Evolutionary conservation across 2,113 vertebrate species (phyloP).

Genomic region (Vanacampus margaritifer): DNA sequence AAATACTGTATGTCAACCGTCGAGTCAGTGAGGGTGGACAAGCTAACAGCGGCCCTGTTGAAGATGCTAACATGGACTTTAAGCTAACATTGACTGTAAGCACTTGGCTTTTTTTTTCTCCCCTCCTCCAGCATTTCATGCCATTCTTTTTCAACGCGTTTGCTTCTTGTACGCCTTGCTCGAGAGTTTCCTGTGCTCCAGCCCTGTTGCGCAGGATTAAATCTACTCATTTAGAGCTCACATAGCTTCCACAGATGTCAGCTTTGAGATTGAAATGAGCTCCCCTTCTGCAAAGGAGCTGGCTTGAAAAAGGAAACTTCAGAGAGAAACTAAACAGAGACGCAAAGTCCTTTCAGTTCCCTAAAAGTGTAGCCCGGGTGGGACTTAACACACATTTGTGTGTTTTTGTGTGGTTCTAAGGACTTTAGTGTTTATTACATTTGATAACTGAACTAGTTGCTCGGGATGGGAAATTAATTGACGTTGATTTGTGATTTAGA

Average conservation of each 20-base stretch:
- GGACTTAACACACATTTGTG: conserved; percentile 17
- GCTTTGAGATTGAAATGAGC: conserved; percentile 81
- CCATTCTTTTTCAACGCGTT: not conserved
- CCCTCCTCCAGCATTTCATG: not conserved
- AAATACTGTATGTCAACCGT: conserved; percentile 15
- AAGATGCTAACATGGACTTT: conserved; percentile 18
- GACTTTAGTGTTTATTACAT: conserved; percentile 1
- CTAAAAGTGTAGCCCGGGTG: conserved; percentile 28
- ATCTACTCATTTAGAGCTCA: conserved; percentile 70
- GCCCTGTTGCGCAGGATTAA: conserved; percentile 70
- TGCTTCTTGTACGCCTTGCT: conserved; percentile 33
- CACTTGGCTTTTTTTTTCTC: not conserved
- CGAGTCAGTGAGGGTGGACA: conserved; percentile 4
- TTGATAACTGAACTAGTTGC: not conserved
- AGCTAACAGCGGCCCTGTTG: conserved; percentile 25
- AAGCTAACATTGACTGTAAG: too few relatives aligned
- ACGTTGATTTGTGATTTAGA: too few relatives aligned
- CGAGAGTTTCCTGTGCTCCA: conserved; percentile 54
- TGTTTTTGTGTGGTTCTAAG: conserved; percentile 21
- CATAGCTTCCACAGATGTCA: conserved; percentile 73
- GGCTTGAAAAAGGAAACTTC: conserved; percentile 63
- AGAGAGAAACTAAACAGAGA: conserved; percentile 51
- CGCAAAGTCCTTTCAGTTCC: conserved; percentile 49
- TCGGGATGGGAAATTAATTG: not conserved
- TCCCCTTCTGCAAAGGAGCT: conserved; percentile 65